These are phyloP conservation scores for Tetragonisca angustula DNA, from an alignment of 2,888 invertebrate genomes.

Conservation along the genomic window DNA sequence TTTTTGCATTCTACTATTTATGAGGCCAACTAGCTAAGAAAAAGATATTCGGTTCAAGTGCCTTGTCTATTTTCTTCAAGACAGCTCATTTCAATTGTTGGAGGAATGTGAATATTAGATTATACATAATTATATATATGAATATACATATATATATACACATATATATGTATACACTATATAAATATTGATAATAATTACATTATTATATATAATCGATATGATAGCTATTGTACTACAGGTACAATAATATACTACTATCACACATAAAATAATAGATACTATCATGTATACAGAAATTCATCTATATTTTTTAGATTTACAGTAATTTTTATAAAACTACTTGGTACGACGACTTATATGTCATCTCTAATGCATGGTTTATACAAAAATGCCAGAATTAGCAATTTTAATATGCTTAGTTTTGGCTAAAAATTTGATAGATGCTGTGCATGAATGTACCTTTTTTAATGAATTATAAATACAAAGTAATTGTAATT, in stretches of 20 bases:
- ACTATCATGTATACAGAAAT: conserved; percentile 76
- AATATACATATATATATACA: conserved; percentile 56
- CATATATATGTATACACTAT: conserved; percentile 53
- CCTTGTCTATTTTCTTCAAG: conserved; percentile 83
- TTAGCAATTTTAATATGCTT: conserved; percentile 77
- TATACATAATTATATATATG: conserved; percentile 68
- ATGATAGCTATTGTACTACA: conserved; percentile 66
- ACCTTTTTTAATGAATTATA: conserved; percentile 79
- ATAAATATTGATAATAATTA: conserved; percentile 71
- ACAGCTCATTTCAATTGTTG: conserved; percentile 84
- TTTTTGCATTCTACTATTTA: conserved; percentile 75
- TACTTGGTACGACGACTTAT: conserved; percentile 80
- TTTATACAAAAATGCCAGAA: conserved; percentile 73
- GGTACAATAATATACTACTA: conserved; percentile 64
- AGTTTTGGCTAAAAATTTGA: conserved; percentile 76
- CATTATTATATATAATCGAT: conserved; percentile 63
- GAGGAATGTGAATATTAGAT: conserved; percentile 83
- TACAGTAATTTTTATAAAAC: conserved; percentile 83
- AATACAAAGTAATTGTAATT: conserved; percentile 77
- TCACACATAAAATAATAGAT: conserved; percentile 68
- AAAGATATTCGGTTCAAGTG: conserved; percentile 83
- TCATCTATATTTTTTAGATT: conserved; percentile 83
- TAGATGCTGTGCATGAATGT: conserved; percentile 79
- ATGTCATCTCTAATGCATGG: conserved; percentile 77
- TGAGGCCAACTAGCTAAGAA: conserved; percentile 82